phyloP scores from a whole-genome alignment of 2,888 invertebrate species.

The Cosmopolites sordidus region DNA sequence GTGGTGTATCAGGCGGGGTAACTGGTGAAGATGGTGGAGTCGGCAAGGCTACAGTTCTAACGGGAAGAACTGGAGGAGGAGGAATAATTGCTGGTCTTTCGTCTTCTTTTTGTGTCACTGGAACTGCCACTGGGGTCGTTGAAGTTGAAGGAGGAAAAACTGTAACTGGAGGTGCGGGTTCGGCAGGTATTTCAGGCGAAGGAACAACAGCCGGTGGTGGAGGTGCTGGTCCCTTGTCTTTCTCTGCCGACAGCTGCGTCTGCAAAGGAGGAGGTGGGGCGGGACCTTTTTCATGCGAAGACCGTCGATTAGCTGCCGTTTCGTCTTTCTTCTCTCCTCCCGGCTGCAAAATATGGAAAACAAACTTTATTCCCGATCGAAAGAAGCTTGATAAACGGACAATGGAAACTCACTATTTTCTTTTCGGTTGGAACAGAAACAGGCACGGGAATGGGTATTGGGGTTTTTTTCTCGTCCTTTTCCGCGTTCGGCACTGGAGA shows the following conservation, averaged over 20 bases:
- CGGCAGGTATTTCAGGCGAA: slow-evolving; percentile 1
- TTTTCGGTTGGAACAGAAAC: slow-evolving; percentile 18
- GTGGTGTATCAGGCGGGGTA: slow-evolving; percentile 44
- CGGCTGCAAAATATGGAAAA: slow-evolving; percentile 7
- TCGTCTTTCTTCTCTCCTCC: slow-evolving; percentile 62
- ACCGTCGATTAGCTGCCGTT: slow-evolving; percentile 48
- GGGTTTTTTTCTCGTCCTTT: slow-evolving; percentile 23
- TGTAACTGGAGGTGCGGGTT: neutral
- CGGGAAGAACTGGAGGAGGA: slow-evolving; percentile 22
- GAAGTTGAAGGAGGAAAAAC: slow-evolving; percentile 14
- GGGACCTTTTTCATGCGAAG: slow-evolving; percentile 50
- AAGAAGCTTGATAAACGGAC: neutral
- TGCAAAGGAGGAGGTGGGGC: slow-evolving; percentile 53
- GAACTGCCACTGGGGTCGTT: slow-evolving; percentile 11
- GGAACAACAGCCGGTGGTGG: slow-evolving; percentile 29
- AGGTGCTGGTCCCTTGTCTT: slow-evolving; percentile 34
- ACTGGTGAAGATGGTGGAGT: slow-evolving; percentile 46
- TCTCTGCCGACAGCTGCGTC: slow-evolving; percentile 33
- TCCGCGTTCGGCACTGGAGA: slow-evolving; percentile 13
- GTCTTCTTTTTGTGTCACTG: neutral
- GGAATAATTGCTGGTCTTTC: neutral
- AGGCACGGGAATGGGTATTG: slow-evolving; percentile 6
- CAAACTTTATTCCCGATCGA: neutral
- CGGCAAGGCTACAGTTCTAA: slow-evolving; percentile 33
- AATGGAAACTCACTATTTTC: slow-evolving; percentile 18